Evolutionary conservation across 2,888 invertebrate species (phyloP).

Genomic region (Erpobdella octoculata): DNA sequence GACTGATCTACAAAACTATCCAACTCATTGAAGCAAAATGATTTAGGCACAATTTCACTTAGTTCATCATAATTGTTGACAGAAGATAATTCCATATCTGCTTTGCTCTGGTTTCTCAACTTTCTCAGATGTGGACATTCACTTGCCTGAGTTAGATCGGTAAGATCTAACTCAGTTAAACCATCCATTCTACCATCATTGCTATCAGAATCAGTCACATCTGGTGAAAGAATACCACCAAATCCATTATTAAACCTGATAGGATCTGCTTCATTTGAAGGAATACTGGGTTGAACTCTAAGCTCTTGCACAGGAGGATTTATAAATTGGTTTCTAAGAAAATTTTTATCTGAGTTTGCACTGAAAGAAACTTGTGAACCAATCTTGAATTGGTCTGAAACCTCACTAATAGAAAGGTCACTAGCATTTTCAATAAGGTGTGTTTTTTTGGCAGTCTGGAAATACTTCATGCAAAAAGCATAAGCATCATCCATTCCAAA

Average conservation of each 20-base stretch:
- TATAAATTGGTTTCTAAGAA: no score
- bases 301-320: not conserved
- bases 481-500: constrained; percentile 33
- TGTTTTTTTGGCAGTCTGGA: constrained; percentile 1
- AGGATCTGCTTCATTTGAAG: not conserved
- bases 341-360: no score
- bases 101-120: not conserved
- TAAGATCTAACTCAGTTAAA: not conserved
- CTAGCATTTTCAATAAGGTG: not conserved
- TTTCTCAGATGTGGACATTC: constrained; percentile 15
- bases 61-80: no score
- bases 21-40: no score
- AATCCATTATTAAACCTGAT: not conserved
- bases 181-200: not conserved
- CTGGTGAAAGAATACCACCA: not conserved
- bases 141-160: not conserved
- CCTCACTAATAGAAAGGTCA: not conserved
- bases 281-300: not conserved
- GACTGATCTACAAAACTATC: no score
- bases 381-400: not conserved
- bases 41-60: no score
- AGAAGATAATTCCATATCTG: not conserved
- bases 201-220: not conserved
- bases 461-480: constrained; percentile 29
- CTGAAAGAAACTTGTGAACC: not conserved